Evolutionary conservation across 2,797 vertebrate species (phyloP).

Genomic region (Anguilla megastoma): DNA sequence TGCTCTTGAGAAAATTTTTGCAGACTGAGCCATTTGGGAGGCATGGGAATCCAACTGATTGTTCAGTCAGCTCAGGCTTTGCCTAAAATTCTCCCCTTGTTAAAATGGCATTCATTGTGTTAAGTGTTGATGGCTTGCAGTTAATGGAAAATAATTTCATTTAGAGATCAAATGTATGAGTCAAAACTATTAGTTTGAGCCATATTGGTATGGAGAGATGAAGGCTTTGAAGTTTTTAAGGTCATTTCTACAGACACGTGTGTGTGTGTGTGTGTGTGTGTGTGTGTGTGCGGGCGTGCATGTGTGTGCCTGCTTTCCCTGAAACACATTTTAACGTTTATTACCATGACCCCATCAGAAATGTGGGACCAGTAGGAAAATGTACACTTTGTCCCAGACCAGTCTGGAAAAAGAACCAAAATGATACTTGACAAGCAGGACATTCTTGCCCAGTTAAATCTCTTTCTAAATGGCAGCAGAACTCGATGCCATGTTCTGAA

Average conservation of each 20-base stretch:
- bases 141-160: background rate
- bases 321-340: background rate
- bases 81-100: background rate
- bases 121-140: background rate
- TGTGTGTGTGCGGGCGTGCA: background rate
- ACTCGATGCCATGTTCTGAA: constrained; percentile 25
- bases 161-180: background rate
- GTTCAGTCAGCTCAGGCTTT: background rate
- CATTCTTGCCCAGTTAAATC: constrained; percentile 26
- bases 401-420: constrained; percentile 14
- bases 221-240: background rate
- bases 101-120: background rate
- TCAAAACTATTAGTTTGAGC: background rate
- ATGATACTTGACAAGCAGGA: constrained; percentile 29
- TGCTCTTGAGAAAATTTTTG: background rate
- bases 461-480: constrained; percentile 22
- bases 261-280: no score
- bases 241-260: background rate
- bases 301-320: background rate
- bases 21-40: background rate
- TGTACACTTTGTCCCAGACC: background rate
- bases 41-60: background rate
- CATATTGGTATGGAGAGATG: background rate
- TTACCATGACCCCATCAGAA: constrained; percentile 13
- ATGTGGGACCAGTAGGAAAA: background rate